Evolutionary conservation across 2,113 vertebrate genomes (phyloP).

Genomic region (Vidua chalybeata): DNA sequence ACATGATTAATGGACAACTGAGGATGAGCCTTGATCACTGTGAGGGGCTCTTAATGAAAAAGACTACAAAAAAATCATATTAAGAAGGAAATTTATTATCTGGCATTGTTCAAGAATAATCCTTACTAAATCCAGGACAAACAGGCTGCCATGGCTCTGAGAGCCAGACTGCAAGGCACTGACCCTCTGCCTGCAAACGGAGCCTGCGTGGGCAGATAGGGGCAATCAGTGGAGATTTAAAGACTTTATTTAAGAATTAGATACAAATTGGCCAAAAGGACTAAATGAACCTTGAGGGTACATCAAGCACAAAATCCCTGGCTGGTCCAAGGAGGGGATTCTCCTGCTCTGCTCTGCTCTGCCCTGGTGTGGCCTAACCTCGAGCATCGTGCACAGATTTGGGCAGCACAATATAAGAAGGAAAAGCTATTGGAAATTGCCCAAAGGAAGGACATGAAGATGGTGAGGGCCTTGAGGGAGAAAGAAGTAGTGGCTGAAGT

Average conservation of each 20-base stretch:
- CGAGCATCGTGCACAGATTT: accelerated
- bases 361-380: not conserved
- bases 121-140: not conserved
- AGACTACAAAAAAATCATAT: not conserved
- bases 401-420: not conserved
- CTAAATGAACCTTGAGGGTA: accelerated
- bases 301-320: not conserved
- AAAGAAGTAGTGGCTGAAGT: not conserved
- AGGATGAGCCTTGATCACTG: not conserved
- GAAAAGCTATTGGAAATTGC: not conserved
- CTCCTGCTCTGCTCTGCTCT: not conserved
- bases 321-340: not conserved
- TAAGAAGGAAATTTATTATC: not conserved
- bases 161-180: not conserved
- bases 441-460: not conserved
- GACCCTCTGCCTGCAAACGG: not conserved
- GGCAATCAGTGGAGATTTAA: not conserved
- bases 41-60: not conserved
- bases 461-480: not conserved
- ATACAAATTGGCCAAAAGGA: not conserved
- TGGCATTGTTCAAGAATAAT: not conserved
- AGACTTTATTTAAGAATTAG: not conserved
- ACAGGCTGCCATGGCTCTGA: not conserved
- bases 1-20: not conserved
- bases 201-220: not conserved